phyloP scores from a whole-genome alignment of 2,888 invertebrate genomes.

The Rotaria socialis region DNA sequence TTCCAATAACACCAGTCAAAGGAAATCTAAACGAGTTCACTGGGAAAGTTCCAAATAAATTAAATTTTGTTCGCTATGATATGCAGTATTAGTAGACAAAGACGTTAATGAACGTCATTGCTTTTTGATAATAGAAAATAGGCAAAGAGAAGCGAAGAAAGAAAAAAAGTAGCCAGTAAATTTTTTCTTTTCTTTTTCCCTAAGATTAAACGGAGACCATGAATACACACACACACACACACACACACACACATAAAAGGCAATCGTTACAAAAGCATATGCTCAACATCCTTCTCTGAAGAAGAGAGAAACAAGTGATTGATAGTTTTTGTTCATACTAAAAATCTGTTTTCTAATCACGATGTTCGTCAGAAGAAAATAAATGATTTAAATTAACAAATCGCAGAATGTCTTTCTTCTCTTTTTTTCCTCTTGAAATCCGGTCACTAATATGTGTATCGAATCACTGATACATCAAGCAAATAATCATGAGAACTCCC shows the following conservation, averaged over 20 bases:
- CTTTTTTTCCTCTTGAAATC: not conserved
- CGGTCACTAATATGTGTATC: not conserved
- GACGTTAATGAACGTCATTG: not conserved
- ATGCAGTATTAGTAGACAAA: not conserved
- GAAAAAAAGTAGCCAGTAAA: not conserved
- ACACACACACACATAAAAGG: not conserved
- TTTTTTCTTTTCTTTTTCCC: not conserved
- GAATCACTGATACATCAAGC: not conserved
- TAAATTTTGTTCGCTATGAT: not conserved
- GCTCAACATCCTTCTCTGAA: not conserved
- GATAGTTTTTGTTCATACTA: not conserved
- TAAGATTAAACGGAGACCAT: not conserved
- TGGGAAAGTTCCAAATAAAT: not conserved
- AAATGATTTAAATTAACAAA: slow-evolving; percentile 19
- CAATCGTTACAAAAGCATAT: not conserved
- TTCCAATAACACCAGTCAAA: not conserved
- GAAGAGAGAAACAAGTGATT: not conserved
- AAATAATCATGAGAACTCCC: not conserved
- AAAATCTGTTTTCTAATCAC: not conserved
- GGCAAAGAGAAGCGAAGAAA: not conserved
- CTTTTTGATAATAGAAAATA: not conserved
- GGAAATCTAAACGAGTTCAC: not conserved
- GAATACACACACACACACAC: not conserved
- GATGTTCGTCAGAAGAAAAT: not conserved
- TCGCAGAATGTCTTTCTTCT: not conserved